Evolutionary conservation across 2,888 invertebrate species (phyloP).

Genomic region (Idaea dimidiata): DNA sequence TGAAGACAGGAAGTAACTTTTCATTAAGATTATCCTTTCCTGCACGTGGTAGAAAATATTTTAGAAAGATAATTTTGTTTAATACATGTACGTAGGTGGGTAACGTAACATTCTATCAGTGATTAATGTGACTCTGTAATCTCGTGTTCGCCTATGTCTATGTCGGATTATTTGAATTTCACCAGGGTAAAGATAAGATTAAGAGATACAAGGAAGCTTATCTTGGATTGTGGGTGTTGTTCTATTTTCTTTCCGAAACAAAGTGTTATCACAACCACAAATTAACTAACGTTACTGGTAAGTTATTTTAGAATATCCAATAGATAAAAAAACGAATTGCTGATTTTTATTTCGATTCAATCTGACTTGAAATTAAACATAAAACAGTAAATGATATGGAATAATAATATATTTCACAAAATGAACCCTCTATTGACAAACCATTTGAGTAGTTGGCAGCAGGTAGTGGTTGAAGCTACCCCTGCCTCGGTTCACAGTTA

Average conservation of each 20-base stretch:
- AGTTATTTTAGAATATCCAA: background rate
- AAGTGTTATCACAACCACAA: background rate
- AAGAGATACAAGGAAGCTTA: slow-evolving; percentile 49
- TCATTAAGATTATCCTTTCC: background rate
- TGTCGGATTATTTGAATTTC: slow-evolving; percentile 62
- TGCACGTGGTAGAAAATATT: background rate
- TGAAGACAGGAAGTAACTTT: background rate
- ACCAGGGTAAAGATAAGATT: slow-evolving; percentile 63
- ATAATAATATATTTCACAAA: background rate
- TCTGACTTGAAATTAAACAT: background rate
- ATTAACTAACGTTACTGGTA: background rate
- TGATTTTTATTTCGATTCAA: background rate
- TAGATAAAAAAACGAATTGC: too few relatives aligned
- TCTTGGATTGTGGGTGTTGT: slow-evolving; percentile 34
- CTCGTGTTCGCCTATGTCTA: slow-evolving; percentile 40
- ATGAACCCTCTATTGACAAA: slow-evolving; percentile 58
- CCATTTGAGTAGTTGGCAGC: slow-evolving; percentile 63
- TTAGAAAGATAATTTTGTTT: background rate
- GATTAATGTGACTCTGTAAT: slow-evolving; percentile 66
- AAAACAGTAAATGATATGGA: background rate
- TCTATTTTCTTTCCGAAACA: slow-evolving; percentile 4
- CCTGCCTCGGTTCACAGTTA: slow-evolving; percentile 39
- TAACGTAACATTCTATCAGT: slow-evolving; percentile 34
- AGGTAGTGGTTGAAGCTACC: slow-evolving; percentile 64
- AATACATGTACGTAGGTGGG: background rate